Conservation (phyloP, 2,888 invertebrate genomes). For the Cantharis lateralis region DNA sequence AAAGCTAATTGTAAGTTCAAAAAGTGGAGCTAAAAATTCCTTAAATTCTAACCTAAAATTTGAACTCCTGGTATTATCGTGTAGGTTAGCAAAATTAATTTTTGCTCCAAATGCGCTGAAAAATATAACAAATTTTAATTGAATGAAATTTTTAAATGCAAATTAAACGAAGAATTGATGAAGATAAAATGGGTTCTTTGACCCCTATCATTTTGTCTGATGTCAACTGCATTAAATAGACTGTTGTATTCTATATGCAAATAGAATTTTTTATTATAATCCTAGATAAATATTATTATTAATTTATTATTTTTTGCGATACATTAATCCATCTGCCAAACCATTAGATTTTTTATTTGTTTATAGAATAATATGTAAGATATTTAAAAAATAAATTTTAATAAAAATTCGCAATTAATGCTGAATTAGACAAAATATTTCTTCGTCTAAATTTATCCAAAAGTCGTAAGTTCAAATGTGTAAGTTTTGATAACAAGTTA, state of each 20-base stretch:
- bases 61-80: not conserved
- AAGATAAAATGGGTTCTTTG: conserved; percentile 14
- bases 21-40: not conserved
- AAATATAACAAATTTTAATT: not conserved
- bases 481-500: not conserved
- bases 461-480: not conserved
- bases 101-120: not conserved
- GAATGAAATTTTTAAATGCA: conserved; percentile 10
- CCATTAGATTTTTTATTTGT: not conserved
- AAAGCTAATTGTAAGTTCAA: not conserved
- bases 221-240: conserved; percentile 25
- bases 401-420: not conserved
- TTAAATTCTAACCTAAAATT: not conserved
- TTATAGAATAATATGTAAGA: not conserved
- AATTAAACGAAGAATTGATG: conserved; percentile 9
- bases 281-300: not conserved
- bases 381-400: not conserved
- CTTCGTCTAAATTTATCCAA: not conserved
- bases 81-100: not conserved
- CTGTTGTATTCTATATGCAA: not conserved
- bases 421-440: not conserved
- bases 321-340: conserved; percentile 7
- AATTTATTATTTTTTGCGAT: not conserved
- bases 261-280: not conserved
- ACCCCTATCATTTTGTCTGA: conserved; percentile 14